Conservation (phyloP, 1,140 invertebrate genomes). For the Potamilus streckersoni region DNA sequence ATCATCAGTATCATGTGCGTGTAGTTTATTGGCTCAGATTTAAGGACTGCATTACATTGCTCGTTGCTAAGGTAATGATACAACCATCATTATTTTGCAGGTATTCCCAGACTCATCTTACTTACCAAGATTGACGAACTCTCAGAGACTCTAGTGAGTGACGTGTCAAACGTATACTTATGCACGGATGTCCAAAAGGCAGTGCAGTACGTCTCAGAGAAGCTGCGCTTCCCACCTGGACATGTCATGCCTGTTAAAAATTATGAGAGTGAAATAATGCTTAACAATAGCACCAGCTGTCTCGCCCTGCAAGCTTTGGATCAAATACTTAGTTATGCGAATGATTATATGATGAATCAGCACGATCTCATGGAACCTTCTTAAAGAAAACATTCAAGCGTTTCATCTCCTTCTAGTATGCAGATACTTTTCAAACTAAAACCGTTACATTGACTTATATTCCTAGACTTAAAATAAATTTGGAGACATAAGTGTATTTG, state of each 20-base stretch:
- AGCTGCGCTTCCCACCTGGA: constrained; percentile 22
- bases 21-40: too few relatives aligned
- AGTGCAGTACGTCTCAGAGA: constrained; percentile 19
- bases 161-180: constrained; percentile 10
- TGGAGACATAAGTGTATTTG: too few relatives aligned
- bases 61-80: neutral
- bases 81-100: neutral
- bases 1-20: too few relatives aligned
- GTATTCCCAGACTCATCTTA: constrained; percentile 24
- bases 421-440: too few relatives aligned
- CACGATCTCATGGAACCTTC: neutral
- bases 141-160: constrained; percentile 7
- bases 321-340: constrained; percentile 18
- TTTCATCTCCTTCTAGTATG: too few relatives aligned
- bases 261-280: constrained; percentile 18
- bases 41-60: too few relatives aligned
- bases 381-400: too few relatives aligned
- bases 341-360: constrained; percentile 18
- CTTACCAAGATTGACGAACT: constrained; percentile 30
- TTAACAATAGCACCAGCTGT: constrained; percentile 15
- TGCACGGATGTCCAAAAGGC: constrained; percentile 11
- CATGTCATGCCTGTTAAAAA: constrained; percentile 29
- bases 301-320: constrained; percentile 4
- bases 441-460: too few relatives aligned
- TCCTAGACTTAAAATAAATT: too few relatives aligned